Base-by-base conservation (phyloP, 2,113 vertebrate species). In the human (Homo sapiens) region DNA sequence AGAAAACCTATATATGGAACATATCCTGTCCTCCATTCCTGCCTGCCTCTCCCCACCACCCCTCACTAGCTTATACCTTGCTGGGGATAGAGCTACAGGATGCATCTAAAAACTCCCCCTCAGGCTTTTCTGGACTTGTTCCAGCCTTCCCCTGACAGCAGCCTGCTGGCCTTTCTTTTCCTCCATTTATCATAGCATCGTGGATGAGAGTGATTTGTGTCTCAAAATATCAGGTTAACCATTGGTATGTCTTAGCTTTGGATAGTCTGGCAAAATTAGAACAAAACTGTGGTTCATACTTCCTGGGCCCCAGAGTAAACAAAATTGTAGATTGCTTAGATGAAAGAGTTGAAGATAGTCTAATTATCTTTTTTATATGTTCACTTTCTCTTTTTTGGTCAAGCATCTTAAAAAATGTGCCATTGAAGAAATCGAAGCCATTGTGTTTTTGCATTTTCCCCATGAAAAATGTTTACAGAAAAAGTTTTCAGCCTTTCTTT, bases 161-260 rank as follows among this genome's bases (percentile, higher is more conserved):
- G 82, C 85, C 61, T 38, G 7, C 78, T 91, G 82, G n/a, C 23
- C 40, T 90, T 89, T 88, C 61, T 45, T 96, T 91, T 93, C 43
- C 57, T 88, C 92, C 75, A 76, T 92, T 94, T 96, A 76, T 97
- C 38, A 14, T 91, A 73, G 6, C 11, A 89, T 93, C 38, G 50
- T 82, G 52, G 45, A 90, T 89, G 90, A 83, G 14, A 97, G 88
- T 89, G 73, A 94, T 61, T 70, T 14, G 0, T 89, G 48, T 38
- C 90, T 35, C 85, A 57, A 97, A 95, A 79, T 89, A 75, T 85
- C 79, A 89, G 43, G 61, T 97, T 96, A 92, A 78, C n/a, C 32
- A 40, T 78, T 89, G 57, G 11, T 86, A 86, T 78, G 20, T 48
- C 40, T 91, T 73, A 91, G 35, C 70, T 93, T 79, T 64, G 43